These are phyloP conservation scores for Sebastes taczanowskii DNA, from an alignment of 2,797 vertebrate species.

Conservation along the genomic window DNA sequence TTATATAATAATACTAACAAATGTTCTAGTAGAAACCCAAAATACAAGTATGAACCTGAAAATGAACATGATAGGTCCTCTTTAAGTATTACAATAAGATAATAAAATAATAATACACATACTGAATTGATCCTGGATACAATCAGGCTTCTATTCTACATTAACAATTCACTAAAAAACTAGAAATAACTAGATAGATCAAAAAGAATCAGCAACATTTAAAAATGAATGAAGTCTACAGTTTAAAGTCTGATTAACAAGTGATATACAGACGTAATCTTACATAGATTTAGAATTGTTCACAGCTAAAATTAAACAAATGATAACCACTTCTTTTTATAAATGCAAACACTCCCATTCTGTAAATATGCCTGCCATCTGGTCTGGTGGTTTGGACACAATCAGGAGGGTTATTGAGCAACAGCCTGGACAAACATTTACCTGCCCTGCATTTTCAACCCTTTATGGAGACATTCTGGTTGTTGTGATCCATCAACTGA, in stretches of 20 bases:
- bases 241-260: not conserved
- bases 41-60: no score
- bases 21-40: no score
- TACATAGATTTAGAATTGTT: not conserved
- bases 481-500: conserved; percentile 38
- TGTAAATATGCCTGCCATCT: conserved; percentile 37
- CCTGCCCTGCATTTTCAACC: conserved; percentile 42
- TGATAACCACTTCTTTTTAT: not conserved
- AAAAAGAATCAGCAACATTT: not conserved
- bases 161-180: not conserved
- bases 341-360: conserved; percentile 51
- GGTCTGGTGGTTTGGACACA: conserved; percentile 17
- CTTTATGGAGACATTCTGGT: conserved; percentile 13
- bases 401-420: conserved; percentile 52
- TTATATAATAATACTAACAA: fast-evolving
- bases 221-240: not conserved
- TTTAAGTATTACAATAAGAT: no score
- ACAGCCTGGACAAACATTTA: conserved; percentile 69
- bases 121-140: not conserved
- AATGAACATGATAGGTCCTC: no score
- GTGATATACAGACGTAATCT: not conserved
- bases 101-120: not conserved
- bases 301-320: not conserved
- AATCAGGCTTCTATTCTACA: not conserved
- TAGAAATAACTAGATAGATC: not conserved